Percentiles rank a stretch among this genome's conserved stretches.
Conservation (phyloP, 2,113 vertebrate species). For the Phoenicopterus ruber region DNA sequence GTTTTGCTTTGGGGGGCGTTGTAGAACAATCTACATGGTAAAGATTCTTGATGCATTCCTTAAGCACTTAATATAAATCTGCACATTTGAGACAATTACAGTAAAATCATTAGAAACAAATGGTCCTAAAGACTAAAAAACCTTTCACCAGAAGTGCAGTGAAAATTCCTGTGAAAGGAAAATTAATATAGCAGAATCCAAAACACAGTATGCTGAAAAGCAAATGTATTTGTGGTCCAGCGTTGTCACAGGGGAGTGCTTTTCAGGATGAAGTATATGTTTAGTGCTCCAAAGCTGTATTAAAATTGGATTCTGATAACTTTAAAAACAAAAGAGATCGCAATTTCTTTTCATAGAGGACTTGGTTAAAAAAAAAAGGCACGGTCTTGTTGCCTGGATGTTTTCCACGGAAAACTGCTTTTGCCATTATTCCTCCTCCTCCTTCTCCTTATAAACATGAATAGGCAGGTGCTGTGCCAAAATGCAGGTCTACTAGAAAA, state of each 20-base stretch:
- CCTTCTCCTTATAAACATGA: not conserved
- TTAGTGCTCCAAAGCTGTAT: not conserved
- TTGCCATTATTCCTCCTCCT: not conserved
- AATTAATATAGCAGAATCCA: not conserved
- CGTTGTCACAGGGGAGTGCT: not conserved
- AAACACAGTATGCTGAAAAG: not conserved
- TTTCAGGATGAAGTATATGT: not conserved
- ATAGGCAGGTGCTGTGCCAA: slow-evolving; percentile 38
- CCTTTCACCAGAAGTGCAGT: not conserved
- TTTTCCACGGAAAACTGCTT: slow-evolving; percentile 14
- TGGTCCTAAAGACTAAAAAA: not conserved
- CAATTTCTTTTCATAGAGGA: not conserved
- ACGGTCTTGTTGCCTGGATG: not conserved
- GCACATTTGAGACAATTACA: not conserved
- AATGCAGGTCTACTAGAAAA: slow-evolving; percentile 9
- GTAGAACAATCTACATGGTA: not conserved
- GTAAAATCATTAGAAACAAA: not conserved
- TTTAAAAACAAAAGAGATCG: not conserved
- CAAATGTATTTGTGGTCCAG: not conserved
- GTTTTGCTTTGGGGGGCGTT: not conserved
- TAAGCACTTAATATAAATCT: not conserved
- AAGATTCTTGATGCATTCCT: not conserved
- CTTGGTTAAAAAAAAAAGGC: not conserved
- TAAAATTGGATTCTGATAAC: not conserved
- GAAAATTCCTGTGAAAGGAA: not conserved